Percentiles rank a stretch among this genome's conserved stretches.
These are phyloP conservation scores for Dipodomys ordii DNA, from an alignment of 2,113 vertebrate genomes.

Conservation along the genomic window DNA sequence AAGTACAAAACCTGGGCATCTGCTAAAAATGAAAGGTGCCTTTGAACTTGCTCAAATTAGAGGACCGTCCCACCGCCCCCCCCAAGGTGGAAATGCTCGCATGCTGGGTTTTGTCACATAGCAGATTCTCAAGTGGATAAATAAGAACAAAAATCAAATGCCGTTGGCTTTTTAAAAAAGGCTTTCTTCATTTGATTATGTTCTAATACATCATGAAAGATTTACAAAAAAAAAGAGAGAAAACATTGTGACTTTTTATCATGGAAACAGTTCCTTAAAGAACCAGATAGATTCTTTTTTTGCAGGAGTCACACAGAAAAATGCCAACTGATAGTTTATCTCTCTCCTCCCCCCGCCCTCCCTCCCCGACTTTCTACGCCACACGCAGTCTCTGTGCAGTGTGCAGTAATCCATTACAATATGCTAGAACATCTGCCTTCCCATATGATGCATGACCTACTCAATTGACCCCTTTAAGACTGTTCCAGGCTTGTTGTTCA, in stretches of 20 bases:
- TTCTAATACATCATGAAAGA: conserved; percentile 38
- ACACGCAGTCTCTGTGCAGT: conserved; percentile 86
- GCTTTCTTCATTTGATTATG: conserved; percentile 19
- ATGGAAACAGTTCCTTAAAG: conserved; percentile 70
- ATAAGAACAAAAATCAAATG: not conserved
- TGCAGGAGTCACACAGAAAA: conserved; percentile 55
- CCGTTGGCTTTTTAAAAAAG: not conserved
- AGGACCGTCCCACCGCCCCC: conserved; percentile 6
- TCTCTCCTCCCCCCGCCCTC: conserved; percentile 65
- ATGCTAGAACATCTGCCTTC: conserved; percentile 97
- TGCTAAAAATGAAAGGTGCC: conserved; percentile 74
- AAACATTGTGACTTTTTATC: conserved; percentile 59
- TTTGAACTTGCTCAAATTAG: conserved; percentile 74
- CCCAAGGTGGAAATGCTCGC: conserved; percentile 33
- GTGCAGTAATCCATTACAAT: conserved; percentile 92
- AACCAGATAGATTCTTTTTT: conserved; percentile 53
- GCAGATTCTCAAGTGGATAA: conserved; percentile 42
- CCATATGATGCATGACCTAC: conserved; percentile 92
- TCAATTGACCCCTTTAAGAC: conserved; percentile 93
- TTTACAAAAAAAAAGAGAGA: not conserved
- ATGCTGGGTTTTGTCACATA: conserved; percentile 24
- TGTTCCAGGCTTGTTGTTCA: conserved; percentile 82
- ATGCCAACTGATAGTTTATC: conserved; percentile 58
- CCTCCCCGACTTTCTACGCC: conserved; percentile 72
- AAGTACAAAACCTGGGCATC: conserved; percentile 73